phyloP scores from a whole-genome alignment of 2,113 vertebrate species.

The Clupea harengus region DNA sequence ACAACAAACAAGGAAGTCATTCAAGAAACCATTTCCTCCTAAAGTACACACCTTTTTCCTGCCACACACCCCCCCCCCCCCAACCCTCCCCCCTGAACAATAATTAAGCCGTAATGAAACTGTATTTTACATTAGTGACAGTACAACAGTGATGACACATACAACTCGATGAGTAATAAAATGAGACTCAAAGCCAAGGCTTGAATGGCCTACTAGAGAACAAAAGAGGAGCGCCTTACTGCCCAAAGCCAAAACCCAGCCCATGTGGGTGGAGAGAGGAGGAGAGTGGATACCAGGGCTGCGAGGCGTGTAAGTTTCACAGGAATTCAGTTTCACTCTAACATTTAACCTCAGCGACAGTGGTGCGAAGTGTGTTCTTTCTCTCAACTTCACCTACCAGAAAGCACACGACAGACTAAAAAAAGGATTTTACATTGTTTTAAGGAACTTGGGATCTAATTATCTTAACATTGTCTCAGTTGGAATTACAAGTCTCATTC shows the following conservation, averaged over 20 bases:
- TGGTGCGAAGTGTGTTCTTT: not conserved
- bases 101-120: not conserved
- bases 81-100: not conserved
- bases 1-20: not conserved
- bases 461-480: not conserved
- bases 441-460: not conserved
- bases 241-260: not conserved
- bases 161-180: too few relatives aligned
- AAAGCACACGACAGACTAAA: not conserved
- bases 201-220: not conserved
- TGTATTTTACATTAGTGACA: not conserved
- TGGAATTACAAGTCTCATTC: not conserved
- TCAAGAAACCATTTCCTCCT: not conserved
- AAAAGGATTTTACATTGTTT: not conserved
- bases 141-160: not conserved
- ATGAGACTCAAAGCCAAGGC: not conserved
- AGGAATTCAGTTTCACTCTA: not conserved
- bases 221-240: not conserved
- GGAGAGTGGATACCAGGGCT: not conserved
- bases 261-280: slow-evolving; percentile 9
- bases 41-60: not conserved
- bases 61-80: too few relatives aligned
- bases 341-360: not conserved
- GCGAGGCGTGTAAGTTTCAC: not conserved
- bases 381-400: not conserved